These are phyloP conservation scores for Hystrix brachyura DNA, from an alignment of 2,113 vertebrate species.

Conservation along the genomic window DNA sequence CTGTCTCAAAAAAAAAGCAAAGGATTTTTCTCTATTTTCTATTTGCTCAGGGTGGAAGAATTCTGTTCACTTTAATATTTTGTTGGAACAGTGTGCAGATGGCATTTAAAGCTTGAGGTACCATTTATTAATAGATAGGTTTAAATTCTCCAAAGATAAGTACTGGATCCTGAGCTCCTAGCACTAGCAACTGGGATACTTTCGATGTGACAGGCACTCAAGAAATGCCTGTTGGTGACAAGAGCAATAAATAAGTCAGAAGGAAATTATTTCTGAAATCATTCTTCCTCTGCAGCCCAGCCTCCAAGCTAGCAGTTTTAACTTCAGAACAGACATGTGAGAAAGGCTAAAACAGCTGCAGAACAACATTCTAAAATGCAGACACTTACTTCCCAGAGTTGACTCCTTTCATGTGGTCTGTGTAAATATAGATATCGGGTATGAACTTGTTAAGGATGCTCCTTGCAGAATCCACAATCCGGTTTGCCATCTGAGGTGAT, in stretches of 20 bases:
- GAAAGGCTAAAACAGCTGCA: not conserved
- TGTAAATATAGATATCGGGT: slow-evolving; percentile 98
- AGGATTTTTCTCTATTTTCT: not conserved
- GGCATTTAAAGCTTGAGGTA: not conserved
- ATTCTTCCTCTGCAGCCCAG: not conserved
- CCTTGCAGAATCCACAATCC: slow-evolving; percentile 96
- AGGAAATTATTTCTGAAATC: slow-evolving; percentile 32
- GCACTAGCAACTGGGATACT: not conserved
- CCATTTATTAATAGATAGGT: slow-evolving; percentile 19
- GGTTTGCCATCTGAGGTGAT: slow-evolving; percentile 98
- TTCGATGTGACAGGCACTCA: not conserved
- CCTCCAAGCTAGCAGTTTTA: slow-evolving; percentile 15
- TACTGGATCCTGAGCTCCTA: not conserved
- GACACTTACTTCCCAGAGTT: slow-evolving; percentile 96
- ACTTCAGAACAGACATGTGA: not conserved
- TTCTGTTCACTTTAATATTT: slow-evolving; percentile 22
- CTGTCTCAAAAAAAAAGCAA: not conserved
- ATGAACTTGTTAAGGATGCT: slow-evolving; percentile 96
- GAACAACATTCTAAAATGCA: not conserved
- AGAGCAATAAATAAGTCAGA: not conserved
- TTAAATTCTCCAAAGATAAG: not conserved
- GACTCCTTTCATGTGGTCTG: slow-evolving; percentile 97
- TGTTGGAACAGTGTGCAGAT: not conserved
- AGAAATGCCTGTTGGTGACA: not conserved
- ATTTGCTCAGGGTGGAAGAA: not conserved